Evolutionary conservation across 2,113 vertebrate species (phyloP).

Genomic region (Hippocampus barbouri): DNA sequence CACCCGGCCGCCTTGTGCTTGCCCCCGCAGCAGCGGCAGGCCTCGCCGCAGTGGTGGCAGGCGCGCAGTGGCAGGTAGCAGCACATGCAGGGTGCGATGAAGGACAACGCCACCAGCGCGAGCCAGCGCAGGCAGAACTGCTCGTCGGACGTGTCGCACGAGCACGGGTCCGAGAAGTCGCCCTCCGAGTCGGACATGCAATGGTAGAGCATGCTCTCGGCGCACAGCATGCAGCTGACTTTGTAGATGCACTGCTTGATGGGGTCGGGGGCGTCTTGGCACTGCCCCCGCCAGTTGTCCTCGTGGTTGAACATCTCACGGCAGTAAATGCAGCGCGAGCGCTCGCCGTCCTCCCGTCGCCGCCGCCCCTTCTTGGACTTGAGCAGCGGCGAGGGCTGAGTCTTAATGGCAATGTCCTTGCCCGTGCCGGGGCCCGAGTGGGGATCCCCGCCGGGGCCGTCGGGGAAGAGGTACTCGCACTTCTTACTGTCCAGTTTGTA

Average conservation of each 20-base stretch:
- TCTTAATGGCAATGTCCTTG: constrained; percentile 88
- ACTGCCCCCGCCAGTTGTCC: constrained; percentile 94
- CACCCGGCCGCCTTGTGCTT: constrained; percentile 98
- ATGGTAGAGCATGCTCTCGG: constrained; percentile 99
- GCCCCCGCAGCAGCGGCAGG: constrained; percentile 94
- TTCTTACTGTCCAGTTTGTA: constrained; percentile 94
- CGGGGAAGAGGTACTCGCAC: constrained; percentile 86
- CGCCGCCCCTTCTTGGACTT: constrained; percentile 88
- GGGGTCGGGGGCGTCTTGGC: constrained; percentile 95
- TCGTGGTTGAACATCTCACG: constrained; percentile 98
- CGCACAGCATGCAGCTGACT: constrained; percentile 99
- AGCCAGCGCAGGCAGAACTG: constrained; percentile 98
- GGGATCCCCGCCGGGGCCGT: constrained; percentile 79
- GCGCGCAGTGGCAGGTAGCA: constrained; percentile 94
- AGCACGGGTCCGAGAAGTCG: constrained; percentile 98
- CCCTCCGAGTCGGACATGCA: constrained; percentile 99
- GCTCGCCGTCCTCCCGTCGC: constrained; percentile 95
- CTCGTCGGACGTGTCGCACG: constrained; percentile 95
- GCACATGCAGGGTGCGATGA: constrained; percentile 98
- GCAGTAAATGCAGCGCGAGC: constrained; percentile 96
- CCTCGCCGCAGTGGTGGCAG: constrained; percentile 96
- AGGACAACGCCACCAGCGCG: constrained; percentile 91
- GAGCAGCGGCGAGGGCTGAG: constrained; percentile 84
- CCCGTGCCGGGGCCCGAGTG: constrained; percentile 70
- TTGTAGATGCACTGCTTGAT: constrained; percentile 97